phyloP scores from a whole-genome alignment of 37 sponge, comb jelly and placozoan genomes.

The Crambe crambe region DNA sequence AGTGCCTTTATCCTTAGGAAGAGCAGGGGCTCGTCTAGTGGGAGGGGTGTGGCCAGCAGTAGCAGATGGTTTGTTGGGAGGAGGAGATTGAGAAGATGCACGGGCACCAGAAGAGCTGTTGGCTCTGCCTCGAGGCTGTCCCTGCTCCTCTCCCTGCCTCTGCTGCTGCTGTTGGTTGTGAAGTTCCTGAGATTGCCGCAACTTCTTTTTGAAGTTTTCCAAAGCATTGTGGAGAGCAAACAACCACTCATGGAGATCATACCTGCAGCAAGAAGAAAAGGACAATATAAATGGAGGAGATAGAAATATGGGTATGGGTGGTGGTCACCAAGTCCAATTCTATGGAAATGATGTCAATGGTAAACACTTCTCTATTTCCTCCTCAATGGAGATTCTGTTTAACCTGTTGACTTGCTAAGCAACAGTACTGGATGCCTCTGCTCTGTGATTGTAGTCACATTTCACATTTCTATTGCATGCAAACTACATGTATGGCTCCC shows the following conservation, averaged over 20 bases:
- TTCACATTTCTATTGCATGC: too few relatives aligned
- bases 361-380: too few relatives aligned
- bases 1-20: background rate
- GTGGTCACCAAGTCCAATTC: background rate
- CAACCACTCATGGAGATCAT: slow-evolving; percentile 85
- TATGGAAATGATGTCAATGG: too few relatives aligned
- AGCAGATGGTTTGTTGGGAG: background rate
- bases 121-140: too few relatives aligned
- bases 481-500: too few relatives aligned
- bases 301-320: background rate
- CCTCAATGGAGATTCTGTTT: too few relatives aligned
- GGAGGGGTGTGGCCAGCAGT: slow-evolving; percentile 14
- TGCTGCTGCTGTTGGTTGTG: slow-evolving; percentile 2
- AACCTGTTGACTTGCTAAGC: too few relatives aligned
- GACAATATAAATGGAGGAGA: background rate
- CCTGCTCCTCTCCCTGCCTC: background rate
- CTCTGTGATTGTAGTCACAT: too few relatives aligned
- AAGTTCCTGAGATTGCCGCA: background rate
- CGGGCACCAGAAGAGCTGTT: too few relatives aligned
- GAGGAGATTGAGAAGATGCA: background rate
- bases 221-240: slow-evolving; percentile 51
- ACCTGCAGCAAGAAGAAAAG: slow-evolving; percentile 35
- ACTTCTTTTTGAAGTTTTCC: slow-evolving; percentile 56
- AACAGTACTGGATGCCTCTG: too few relatives aligned
- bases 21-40: slow-evolving; percentile 11